These are phyloP conservation scores for Coptodon bakossiorum DNA, from an alignment of 2,113 vertebrate species.

Conservation along the genomic window DNA sequence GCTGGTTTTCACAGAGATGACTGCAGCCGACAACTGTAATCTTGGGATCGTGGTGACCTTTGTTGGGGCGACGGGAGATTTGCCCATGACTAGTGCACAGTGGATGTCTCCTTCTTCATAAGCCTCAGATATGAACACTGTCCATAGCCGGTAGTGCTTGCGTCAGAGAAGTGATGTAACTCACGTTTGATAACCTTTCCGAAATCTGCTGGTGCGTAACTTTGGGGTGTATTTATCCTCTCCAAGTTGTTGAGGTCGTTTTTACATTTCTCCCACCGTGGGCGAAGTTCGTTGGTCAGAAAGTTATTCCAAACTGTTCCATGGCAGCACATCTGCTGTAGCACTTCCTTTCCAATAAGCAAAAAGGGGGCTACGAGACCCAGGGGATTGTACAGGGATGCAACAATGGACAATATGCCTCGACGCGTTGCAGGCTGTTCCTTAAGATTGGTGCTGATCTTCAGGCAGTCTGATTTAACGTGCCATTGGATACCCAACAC, in stretches of 20 bases:
- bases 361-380: neutral
- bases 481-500: too few species aligned
- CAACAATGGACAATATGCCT: neutral
- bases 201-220: neutral
- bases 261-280: neutral
- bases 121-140: neutral
- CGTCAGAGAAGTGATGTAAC: neutral
- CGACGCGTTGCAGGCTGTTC: neutral
- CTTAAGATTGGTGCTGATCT: neutral
- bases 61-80: accelerated
- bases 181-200: neutral
- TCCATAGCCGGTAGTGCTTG: too few species aligned
- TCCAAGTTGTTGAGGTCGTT: neutral
- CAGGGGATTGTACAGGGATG: neutral
- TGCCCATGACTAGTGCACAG: neutral
- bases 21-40: neutral
- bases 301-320: neutral
- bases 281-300: neutral
- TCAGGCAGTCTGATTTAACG: neutral
- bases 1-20: neutral
- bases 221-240: neutral
- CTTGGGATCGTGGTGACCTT: neutral
- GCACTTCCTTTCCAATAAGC: neutral
- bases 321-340: neutral
- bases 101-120: neutral